Evolutionary conservation across 2,797 vertebrate species (phyloP), one percentile per base, ranked within the genome.

Genomic region (Pseudotriccus pelzelni): DNA sequence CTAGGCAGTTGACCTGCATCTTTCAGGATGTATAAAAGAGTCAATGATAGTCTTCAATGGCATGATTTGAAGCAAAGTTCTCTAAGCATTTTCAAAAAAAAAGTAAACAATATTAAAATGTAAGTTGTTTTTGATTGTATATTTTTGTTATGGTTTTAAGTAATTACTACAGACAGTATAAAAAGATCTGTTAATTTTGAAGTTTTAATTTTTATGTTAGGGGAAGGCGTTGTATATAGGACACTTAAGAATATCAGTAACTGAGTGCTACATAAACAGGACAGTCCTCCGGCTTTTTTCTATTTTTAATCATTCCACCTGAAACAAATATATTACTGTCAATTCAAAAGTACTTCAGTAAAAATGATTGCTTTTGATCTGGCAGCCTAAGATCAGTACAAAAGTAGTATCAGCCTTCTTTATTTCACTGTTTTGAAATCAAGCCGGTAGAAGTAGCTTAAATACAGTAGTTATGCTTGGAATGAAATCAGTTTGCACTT

Each of bases 401-500:
- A 78, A 84, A 84, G 36, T 78, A 69, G 22, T 30, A 63, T 34
- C 59, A 43, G 28, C 41, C 52, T 66, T 87, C 78, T 90, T 75
- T 16, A 32, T 84, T 72, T 91, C 58, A 22, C 30, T 68, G 60
- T 69, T 89, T 88, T 86, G 74, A 94, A 91, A 72, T 66, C 53
- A 80, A 87, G 43, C 25, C 0, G 1, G 41, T 49, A 72, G 73
- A 81, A 75, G 39, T 79, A 75, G 39, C 37, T 88, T 89, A 76
- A 91, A 69, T 66, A 53, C 41, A 15, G 55, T 37, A n/a, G 75
- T 86, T 90, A 63, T 7, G 22, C 66, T 92, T 92, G 56, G 67
- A 87, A 89, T 59, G 22, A 92, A 91, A 89, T 83, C 18, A 78
- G 23, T 84, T 87, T 86, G 43, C 82, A 84, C 91, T 92, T 89